Evolutionary conservation across 1,140 invertebrate genomes (phyloP).

Genomic region (Papilio xuthus): DNA sequence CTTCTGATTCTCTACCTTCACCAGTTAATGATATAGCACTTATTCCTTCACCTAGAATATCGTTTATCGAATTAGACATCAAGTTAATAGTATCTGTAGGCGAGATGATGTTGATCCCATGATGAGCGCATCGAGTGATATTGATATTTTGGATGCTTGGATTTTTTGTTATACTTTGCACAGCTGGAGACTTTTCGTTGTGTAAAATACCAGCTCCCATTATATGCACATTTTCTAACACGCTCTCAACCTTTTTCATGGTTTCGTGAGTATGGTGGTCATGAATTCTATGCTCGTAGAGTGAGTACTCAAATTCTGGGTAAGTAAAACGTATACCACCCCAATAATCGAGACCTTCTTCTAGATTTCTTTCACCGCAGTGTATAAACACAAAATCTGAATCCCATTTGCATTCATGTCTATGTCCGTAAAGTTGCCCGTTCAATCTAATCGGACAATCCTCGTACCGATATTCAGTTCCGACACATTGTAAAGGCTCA

Average conservation of each 20-base stretch:
- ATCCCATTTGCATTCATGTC: conserved; percentile 93
- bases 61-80: conserved; percentile 87
- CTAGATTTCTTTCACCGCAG: conserved; percentile 91
- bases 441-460: conserved; percentile 95
- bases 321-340: conserved; percentile 97
- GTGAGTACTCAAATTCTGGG: conserved; percentile 93
- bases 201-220: conserved; percentile 98
- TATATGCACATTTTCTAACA: conserved; percentile 92
- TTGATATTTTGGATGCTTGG: conserved; percentile 92
- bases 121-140: conserved; percentile 91
- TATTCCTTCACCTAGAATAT: conserved; percentile 94
- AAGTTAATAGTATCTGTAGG: conserved; percentile 90
- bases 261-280: conserved; percentile 90
- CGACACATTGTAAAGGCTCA: conserved; percentile 92
- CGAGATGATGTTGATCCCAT: conserved; percentile 96
- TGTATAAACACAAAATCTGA: conserved; percentile 96
- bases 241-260: conserved; percentile 86
- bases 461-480: conserved; percentile 91
- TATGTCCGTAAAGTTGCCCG: conserved; percentile 92
- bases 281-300: conserved; percentile 91
- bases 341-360: conserved; percentile 92
- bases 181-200: conserved; percentile 95
- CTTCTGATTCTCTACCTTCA: conserved; percentile 93
- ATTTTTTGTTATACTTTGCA: conserved; percentile 93
- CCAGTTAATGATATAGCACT: conserved; percentile 95